Percentiles rank a stretch among this genome's conserved stretches.
Evolutionary conservation across 2,888 invertebrate genomes (phyloP).

Genomic region (Andrena flavipes): DNA sequence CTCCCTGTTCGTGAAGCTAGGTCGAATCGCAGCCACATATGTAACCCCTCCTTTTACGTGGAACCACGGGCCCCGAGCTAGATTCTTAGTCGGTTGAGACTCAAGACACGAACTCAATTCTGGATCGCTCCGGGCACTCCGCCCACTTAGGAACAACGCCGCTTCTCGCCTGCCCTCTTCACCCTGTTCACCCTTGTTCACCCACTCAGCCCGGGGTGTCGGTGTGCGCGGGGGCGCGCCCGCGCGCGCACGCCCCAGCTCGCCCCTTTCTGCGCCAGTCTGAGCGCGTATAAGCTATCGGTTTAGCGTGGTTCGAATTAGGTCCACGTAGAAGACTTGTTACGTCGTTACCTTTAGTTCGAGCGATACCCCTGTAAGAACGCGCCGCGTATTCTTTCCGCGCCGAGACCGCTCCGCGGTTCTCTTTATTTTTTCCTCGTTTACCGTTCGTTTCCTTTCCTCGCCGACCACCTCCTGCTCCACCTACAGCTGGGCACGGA

Average conservation of each 20-base stretch:
- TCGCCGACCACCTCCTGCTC: background rate
- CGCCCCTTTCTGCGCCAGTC: slow-evolving; percentile 1
- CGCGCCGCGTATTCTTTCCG: slow-evolving; percentile 14
- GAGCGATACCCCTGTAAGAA: slow-evolving; percentile 21
- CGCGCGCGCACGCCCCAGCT: background rate
- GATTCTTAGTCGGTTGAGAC: slow-evolving; percentile 79
- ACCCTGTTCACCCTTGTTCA: slow-evolving; percentile 20
- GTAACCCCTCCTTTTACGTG: slow-evolving; percentile 43
- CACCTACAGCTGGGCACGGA: background rate
- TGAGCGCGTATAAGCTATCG: slow-evolving; percentile 60
- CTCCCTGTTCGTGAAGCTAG: slow-evolving; percentile 15
- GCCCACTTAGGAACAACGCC: slow-evolving; percentile 73
- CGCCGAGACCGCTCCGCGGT: background rate
- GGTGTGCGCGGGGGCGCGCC: background rate
- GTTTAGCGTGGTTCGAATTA: slow-evolving; percentile 80
- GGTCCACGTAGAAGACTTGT: slow-evolving; percentile 79
- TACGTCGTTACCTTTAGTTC: slow-evolving; percentile 73
- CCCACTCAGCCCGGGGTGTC: slow-evolving; percentile 8
- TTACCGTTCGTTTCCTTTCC: too few species aligned
- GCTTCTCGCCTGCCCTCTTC: slow-evolving; percentile 42
- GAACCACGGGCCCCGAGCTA: slow-evolving; percentile 58
- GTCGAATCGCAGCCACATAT: slow-evolving; percentile 45
- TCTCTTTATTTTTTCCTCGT: background rate
- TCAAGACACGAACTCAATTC: slow-evolving; percentile 83
- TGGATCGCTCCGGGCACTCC: slow-evolving; percentile 78